Conservation (phyloP, 2,797 vertebrate species). For the Siniperca obscura region DNA sequence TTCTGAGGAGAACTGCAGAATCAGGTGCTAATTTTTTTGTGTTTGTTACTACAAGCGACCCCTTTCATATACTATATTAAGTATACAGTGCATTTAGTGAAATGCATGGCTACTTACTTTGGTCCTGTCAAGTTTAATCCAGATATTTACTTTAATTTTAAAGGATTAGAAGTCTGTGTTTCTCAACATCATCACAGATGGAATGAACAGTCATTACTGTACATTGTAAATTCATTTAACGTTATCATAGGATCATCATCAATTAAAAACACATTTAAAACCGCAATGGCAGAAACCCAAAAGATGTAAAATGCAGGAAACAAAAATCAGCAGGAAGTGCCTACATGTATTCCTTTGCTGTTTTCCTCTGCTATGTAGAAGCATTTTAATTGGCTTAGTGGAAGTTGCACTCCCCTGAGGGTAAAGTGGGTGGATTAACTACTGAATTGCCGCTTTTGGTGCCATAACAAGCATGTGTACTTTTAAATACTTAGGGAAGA, state of each 20-base stretch:
- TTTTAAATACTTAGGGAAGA: slow-evolving; percentile 9
- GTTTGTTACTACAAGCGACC: neutral
- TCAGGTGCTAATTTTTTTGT: neutral
- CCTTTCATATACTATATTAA: neutral
- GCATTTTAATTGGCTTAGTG: slow-evolving; percentile 67
- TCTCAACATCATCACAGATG: neutral
- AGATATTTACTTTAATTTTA: neutral
- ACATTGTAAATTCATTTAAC: neutral
- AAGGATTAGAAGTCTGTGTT: slow-evolving; percentile 2
- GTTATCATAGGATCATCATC: neutral
- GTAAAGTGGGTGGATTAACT: slow-evolving; percentile 54
- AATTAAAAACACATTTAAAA: slow-evolving; percentile 26
- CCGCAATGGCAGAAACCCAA: neutral
- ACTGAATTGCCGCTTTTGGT: slow-evolving; percentile 31
- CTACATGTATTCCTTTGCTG: neutral
- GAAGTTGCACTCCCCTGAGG: slow-evolving; percentile 39
- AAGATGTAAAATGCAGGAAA: slow-evolving; percentile 3
- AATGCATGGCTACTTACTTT: neutral
- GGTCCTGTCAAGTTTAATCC: slow-evolving; percentile 2
- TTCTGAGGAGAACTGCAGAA: neutral
- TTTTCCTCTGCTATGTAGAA: slow-evolving; percentile 14
- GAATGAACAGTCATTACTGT: slow-evolving; percentile 1
- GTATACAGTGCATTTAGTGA: neutral
- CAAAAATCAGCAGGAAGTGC: neutral
- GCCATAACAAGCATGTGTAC: slow-evolving; percentile 30